Conservation (phyloP, 1,140 invertebrate genomes). For the Ceratina calcarata region DNA sequence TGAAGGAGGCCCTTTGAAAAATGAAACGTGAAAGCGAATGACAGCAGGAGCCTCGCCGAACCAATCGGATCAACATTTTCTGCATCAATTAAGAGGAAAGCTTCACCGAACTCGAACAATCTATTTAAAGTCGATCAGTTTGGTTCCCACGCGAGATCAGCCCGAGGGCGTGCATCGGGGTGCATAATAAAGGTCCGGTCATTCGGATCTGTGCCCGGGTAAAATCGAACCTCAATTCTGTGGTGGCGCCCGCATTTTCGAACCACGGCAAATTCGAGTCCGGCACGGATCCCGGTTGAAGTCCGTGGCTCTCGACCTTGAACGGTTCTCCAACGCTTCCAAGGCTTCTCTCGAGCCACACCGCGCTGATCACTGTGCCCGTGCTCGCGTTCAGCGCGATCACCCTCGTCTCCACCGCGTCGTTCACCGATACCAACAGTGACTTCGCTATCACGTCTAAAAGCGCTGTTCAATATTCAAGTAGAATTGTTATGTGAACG, state of each 20-base stretch:
- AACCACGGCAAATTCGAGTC: slow-evolving; percentile 82
- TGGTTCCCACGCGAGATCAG: too few species aligned
- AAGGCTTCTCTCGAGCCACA: slow-evolving; percentile 82
- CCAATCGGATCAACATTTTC: too few species aligned
- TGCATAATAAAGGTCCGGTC: not conserved
- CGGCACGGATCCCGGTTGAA: slow-evolving; percentile 80
- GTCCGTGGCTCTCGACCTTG: slow-evolving; percentile 76
- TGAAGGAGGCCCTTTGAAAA: not conserved
- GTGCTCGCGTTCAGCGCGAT: slow-evolving; percentile 83
- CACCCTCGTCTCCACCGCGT: slow-evolving; percentile 82
- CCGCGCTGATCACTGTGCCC: slow-evolving; percentile 80
- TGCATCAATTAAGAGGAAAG: too few species aligned
- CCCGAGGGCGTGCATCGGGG: not conserved
- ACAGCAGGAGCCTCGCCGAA: too few species aligned
- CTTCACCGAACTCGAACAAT: too few species aligned
- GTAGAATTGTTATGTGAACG: not conserved
- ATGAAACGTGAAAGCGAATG: too few species aligned
- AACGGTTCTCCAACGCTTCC: slow-evolving; percentile 79
- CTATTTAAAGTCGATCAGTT: too few species aligned
- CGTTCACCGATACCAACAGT: slow-evolving; percentile 81
- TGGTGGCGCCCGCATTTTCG: slow-evolving; percentile 58
- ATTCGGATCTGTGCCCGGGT: not conserved
- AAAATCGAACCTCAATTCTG: slow-evolving; percentile 63
- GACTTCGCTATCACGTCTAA: slow-evolving; percentile 83
- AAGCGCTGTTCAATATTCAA: slow-evolving; percentile 56